Conservation (phyloP, 2,113 vertebrate species). For the Mesocricetus auratus region DNA sequence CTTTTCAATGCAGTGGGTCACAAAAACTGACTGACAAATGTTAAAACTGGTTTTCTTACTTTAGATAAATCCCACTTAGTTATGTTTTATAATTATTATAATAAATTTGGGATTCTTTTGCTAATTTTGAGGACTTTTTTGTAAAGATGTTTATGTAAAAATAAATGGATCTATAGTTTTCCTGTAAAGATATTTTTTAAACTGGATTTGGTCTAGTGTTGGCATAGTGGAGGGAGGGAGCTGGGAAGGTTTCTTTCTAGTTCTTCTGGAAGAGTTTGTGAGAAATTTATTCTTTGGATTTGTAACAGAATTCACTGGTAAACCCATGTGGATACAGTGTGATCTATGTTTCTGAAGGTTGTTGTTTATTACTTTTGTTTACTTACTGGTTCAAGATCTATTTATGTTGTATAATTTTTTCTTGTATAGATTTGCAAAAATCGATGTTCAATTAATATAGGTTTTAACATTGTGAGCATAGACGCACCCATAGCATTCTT, state of each 20-base stretch:
- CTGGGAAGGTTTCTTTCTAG: not conserved
- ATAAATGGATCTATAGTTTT: not conserved
- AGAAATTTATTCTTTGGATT: not conserved
- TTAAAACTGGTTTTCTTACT: not conserved
- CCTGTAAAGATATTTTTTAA: not conserved
- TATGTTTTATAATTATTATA: not conserved
- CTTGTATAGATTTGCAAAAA: not conserved
- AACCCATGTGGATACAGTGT: not conserved
- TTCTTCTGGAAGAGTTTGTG: not conserved
- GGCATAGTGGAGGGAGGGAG: not conserved
- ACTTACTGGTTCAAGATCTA: not conserved
- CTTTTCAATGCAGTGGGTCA: not conserved
- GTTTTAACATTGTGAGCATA: not conserved
- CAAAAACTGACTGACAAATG: too few species aligned
- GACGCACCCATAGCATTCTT: not conserved
- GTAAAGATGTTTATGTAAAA: not conserved
- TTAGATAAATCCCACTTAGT: not conserved
- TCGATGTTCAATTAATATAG: not conserved
- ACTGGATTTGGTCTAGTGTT: not conserved
- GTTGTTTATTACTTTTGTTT: not conserved
- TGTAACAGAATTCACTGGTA: not conserved
- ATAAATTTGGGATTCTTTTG: not conserved
- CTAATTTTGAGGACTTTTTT: constrained; percentile 1
- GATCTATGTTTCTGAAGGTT: not conserved
- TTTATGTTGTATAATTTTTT: not conserved